A percentile compares a stretch with the other conserved stretches of the same genome.
phyloP scores from a whole-genome alignment of 2,113 vertebrate species.

The Dicrurus megarhynchus region DNA sequence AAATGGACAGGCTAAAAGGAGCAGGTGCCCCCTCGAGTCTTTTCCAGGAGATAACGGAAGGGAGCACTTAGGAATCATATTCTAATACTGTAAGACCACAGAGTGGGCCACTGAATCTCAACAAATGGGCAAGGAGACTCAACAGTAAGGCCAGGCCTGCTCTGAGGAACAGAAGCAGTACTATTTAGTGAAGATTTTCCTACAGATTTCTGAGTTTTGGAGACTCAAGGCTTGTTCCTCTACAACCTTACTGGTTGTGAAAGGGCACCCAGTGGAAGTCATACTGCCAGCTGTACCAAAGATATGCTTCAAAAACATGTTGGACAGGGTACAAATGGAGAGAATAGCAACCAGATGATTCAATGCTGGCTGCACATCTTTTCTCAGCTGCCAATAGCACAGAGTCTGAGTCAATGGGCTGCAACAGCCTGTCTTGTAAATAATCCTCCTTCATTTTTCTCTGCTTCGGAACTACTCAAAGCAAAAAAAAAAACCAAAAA shows the following conservation, averaged over 20 bases:
- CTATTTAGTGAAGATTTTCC: not conserved
- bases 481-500: not conserved
- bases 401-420: conserved; percentile 11
- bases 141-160: not conserved
- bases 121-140: not conserved
- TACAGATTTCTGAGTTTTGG: not conserved
- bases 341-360: conserved; percentile 41
- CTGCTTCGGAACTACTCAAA: not conserved
- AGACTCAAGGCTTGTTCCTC: not conserved
- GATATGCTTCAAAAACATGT: not conserved
- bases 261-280: not conserved
- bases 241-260: not conserved
- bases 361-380: conserved; percentile 34
- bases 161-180: not conserved
- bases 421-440: conserved; percentile 25
- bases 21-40: fast-evolving
- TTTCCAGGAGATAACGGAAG: not conserved
- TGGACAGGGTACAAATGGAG: not conserved
- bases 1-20: not conserved
- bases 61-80: fast-evolving
- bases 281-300: not conserved
- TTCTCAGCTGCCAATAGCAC: conserved; percentile 5
- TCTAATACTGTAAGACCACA: not conserved
- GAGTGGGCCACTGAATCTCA: not conserved
- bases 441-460: not conserved